Evolutionary conservation across 2,113 vertebrate genomes (phyloP).

Genomic region (Lates calcarifer): DNA sequence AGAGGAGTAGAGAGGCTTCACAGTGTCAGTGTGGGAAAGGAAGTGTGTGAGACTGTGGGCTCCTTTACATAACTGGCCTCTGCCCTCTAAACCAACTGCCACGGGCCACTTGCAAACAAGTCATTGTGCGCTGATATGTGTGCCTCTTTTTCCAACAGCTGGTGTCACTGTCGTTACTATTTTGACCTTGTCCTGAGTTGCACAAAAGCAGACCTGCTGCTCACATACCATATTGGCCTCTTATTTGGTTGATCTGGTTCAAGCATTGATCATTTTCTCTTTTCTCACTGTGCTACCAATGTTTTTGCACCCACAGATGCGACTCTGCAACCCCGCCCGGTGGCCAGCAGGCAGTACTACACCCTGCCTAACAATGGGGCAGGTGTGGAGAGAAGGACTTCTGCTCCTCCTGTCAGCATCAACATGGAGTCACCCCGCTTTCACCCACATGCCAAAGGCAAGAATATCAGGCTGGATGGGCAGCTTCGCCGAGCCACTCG

Average conservation of each 20-base stretch:
- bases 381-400: slow-evolving; percentile 88
- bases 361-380: slow-evolving; percentile 87
- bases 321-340: slow-evolving; percentile 88
- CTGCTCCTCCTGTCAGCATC: slow-evolving; percentile 81
- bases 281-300: background rate
- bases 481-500: slow-evolving; percentile 93
- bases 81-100: slow-evolving; percentile 64
- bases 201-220: slow-evolving; percentile 29
- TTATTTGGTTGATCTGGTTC: background rate
- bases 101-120: slow-evolving; percentile 35
- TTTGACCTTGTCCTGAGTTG: slow-evolving; percentile 37
- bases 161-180: slow-evolving; percentile 38
- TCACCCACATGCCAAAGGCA: slow-evolving; percentile 96
- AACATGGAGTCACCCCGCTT: slow-evolving; percentile 91
- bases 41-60: slow-evolving; percentile 61
- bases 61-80: slow-evolving; percentile 60
- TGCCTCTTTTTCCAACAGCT: slow-evolving; percentile 57
- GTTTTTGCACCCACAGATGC: slow-evolving; percentile 84
- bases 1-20: slow-evolving; percentile 41
- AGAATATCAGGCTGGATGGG: slow-evolving; percentile 94
- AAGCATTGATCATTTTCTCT: slow-evolving; percentile 12
- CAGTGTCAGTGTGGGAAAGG: slow-evolving; percentile 69
- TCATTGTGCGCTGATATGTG: slow-evolving; percentile 50
- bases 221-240: background rate
- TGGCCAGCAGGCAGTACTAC: slow-evolving; percentile 91